phyloP scores from a whole-genome alignment of 2,888 invertebrate species.

The Synergus laeviventris region DNA sequence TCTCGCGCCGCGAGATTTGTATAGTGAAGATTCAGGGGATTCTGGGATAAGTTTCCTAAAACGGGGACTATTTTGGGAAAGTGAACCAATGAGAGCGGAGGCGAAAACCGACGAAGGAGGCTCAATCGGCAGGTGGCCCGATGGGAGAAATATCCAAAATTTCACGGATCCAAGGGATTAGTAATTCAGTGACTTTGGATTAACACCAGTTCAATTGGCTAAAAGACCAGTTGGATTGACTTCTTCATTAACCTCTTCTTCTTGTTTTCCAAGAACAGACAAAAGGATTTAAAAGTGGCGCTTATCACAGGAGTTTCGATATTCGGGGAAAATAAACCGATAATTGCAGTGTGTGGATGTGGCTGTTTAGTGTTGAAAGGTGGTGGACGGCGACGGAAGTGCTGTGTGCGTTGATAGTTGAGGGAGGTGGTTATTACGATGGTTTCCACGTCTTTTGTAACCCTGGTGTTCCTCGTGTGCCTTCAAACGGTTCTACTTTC shows the following conservation, averaged over 20 bases:
- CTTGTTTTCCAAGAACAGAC: not conserved
- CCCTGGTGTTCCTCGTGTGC: conserved; percentile 77
- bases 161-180: not conserved
- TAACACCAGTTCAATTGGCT: not conserved
- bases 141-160: conserved; percentile 39
- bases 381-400: conserved; percentile 61
- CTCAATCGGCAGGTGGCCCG: conserved; percentile 34
- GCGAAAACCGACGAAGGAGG: conserved; percentile 12
- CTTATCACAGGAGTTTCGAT: conserved; percentile 5
- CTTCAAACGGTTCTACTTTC: conserved; percentile 81
- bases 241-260: too few species aligned
- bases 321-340: conserved; percentile 5
- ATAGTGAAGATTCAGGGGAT: conserved; percentile 15
- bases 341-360: conserved; percentile 60
- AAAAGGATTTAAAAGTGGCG: conserved; percentile 30
- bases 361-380: conserved; percentile 63
- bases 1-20: conserved; percentile 17
- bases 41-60: not conserved
- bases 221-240: not conserved
- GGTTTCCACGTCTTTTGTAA: conserved; percentile 75
- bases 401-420: conserved; percentile 54
- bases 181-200: not conserved
- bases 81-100: conserved; percentile 33
- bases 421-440: conserved; percentile 69
- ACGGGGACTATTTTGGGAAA: not conserved